phyloP scores from a whole-genome alignment of 2,113 vertebrate species.

The Rattus rattus region DNA sequence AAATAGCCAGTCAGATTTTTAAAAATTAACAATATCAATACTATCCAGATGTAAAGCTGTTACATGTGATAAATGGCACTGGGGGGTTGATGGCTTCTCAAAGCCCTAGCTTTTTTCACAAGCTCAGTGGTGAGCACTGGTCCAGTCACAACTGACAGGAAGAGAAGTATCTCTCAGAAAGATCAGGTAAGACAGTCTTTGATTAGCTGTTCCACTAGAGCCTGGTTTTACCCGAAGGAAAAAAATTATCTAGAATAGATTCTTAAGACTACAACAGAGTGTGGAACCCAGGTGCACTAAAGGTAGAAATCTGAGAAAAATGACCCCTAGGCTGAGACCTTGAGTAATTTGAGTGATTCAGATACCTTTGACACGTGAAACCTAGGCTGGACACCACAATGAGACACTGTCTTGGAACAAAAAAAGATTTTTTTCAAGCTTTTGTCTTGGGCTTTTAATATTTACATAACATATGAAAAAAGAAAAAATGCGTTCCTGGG shows the following conservation, averaged over 20 bases:
- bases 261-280: not conserved
- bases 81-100: not conserved
- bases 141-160: not conserved
- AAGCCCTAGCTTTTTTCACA: not conserved
- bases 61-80: not conserved
- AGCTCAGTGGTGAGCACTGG: not conserved
- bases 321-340: not conserved
- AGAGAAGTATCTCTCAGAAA: not conserved
- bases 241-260: not conserved
- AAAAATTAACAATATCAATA: not conserved
- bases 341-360: not conserved
- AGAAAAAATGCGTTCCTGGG: not conserved
- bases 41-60: not conserved
- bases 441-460: not conserved
- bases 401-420: not conserved
- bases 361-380: not conserved
- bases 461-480: not conserved
- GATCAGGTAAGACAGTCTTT: not conserved
- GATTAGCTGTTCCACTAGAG: not conserved
- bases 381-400: not conserved
- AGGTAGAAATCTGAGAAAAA: not conserved
- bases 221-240: not conserved
- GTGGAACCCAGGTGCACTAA: not conserved
- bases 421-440: not conserved
- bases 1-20: not conserved